Evolutionary conservation across 2,888 invertebrate genomes (phyloP), one percentile per base, ranked within the genome.

Genomic region (Synergus japonicus): DNA sequence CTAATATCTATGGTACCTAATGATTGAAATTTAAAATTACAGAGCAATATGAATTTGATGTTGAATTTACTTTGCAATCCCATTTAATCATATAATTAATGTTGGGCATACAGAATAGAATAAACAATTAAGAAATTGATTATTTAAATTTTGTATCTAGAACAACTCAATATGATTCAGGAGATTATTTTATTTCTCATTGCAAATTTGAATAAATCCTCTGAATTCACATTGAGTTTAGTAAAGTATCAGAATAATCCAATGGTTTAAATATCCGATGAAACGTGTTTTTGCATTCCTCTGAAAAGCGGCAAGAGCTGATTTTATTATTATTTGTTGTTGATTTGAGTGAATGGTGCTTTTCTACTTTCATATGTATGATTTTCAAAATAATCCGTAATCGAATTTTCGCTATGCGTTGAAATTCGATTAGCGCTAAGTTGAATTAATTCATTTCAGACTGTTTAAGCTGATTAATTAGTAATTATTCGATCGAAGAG

Each of bases 401-500:
- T 67, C 67, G 18, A 10, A 67, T 67, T 67, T 67, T 43, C 44
- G 9, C 12, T 12, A 18, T 13, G 18, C 43, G 46, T 46, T 46
- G 22, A 67, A 67, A 67, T 67, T 43, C 44, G 22, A 67, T 67
- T 46, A 67, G 67, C 22, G 4, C 43, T 46, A 67, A 46, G 43
- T 43, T 44, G 12, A n/a, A 43, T 67, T 46, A 44, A 67, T 67
- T 44, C 13, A 67, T 44, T 67, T 67, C 7, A 29, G 44, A 67
- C 46, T 67, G 18, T 44, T 67, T 29, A 44, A 67, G 69, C 69
- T 69, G 69, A 69, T 69, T 49, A 69, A 69, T 69, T 29, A 69
- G 69, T 69, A 69, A 49, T 69, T 69, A 69, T 49, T 69, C n/a
- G 46, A 69, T 69, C 46, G 22, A 69, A 49, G 69, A 69, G 69